Conservation (phyloP, 2,113 vertebrate species). For the Datnioides undecimradiatus region DNA sequence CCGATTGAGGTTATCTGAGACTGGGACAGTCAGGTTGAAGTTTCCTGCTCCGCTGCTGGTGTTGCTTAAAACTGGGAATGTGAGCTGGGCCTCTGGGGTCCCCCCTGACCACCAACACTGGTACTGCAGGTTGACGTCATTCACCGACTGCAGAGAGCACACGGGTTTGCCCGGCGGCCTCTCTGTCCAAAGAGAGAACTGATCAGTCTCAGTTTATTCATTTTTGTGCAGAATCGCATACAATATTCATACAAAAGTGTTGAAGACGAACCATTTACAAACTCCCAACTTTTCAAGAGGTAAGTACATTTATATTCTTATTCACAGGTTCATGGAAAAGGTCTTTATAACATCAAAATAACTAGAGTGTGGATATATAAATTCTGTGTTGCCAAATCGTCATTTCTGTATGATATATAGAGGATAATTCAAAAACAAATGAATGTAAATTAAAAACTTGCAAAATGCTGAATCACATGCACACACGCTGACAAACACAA, state of each 20-base stretch:
- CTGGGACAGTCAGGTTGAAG: slow-evolving; percentile 48
- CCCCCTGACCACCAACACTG: slow-evolving; percentile 74
- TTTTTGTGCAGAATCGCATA: not conserved
- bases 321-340: not conserved
- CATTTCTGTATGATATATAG: not conserved
- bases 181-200: slow-evolving; percentile 56
- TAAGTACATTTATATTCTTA: not conserved
- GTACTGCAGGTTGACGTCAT: slow-evolving; percentile 62
- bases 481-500: not conserved
- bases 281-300: not conserved
- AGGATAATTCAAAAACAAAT: not conserved
- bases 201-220: not conserved
- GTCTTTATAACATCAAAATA: not conserved
- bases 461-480: not conserved
- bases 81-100: slow-evolving; percentile 62
- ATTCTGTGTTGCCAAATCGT: not conserved
- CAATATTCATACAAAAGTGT: not conserved
- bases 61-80: slow-evolving; percentile 65
- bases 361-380: too few species aligned
- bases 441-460: not conserved
- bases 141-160: slow-evolving; percentile 70
- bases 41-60: slow-evolving; percentile 36
- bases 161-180: slow-evolving; percentile 23
- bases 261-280: not conserved
- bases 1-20: slow-evolving; percentile 50